Evolutionary conservation across 1,140 invertebrate species (phyloP).

Genomic region (Drosophila arizonae): DNA sequence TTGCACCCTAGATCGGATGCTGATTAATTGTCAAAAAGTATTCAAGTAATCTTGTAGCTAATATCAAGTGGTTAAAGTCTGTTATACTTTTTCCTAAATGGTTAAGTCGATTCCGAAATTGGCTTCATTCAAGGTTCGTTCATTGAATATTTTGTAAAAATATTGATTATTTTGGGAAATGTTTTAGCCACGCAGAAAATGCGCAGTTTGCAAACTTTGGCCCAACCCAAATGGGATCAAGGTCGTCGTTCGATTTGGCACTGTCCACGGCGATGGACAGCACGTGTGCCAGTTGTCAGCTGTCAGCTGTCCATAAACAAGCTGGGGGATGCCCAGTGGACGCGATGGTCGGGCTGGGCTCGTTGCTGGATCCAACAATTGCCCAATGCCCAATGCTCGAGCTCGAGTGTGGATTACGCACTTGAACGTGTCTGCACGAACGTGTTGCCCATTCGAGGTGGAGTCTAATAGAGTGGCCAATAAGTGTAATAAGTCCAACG

Average conservation of each 20-base stretch:
- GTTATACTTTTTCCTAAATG: no score
- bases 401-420: constrained; percentile 27
- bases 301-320: not conserved
- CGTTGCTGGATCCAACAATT: constrained; percentile 14
- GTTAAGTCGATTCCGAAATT: no score
- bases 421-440: constrained; percentile 27
- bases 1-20: no score
- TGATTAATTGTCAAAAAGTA: no score
- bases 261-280: constrained; percentile 1
- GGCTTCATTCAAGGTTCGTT: no score
- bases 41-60: no score
- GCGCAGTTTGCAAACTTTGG: not conserved
- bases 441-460: constrained; percentile 19
- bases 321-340: constrained; percentile 5
- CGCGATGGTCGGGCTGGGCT: not conserved
- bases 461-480: not conserved
- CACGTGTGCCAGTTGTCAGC: constrained; percentile 13
- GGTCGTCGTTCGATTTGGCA: constrained; percentile 4
- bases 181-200: not conserved
- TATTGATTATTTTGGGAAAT: no score
- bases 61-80: no score
- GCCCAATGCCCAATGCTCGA: constrained; percentile 13
- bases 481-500: constrained; percentile 15
- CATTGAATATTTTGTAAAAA: no score
- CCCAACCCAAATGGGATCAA: constrained; percentile 27